Evolutionary conservation across 2,113 vertebrate genomes (phyloP).

Genomic region (Mungos mungo): DNA sequence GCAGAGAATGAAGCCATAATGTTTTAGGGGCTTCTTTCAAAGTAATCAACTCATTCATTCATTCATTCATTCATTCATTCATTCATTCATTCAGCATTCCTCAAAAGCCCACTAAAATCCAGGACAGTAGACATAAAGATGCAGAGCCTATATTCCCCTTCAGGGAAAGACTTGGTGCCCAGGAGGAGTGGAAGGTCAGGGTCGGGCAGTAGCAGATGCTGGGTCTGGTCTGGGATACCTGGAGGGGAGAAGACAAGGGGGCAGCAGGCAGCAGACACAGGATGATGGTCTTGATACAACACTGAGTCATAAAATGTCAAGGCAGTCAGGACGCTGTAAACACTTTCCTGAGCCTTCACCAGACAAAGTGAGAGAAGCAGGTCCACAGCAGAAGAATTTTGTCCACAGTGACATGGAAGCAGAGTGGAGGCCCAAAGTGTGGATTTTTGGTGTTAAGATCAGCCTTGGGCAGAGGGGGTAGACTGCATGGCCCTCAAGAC

Average conservation of each 20-base stretch:
- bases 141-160: not conserved
- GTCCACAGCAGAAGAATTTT: not conserved
- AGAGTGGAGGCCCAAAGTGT: not conserved
- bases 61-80: not conserved
- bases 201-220: not conserved
- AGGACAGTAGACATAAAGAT: not conserved
- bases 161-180: not conserved
- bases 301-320: not conserved
- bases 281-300: not conserved
- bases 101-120: constrained; percentile 13
- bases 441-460: not conserved
- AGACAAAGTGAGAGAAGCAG: not conserved
- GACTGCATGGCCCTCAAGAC: not conserved
- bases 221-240: not conserved
- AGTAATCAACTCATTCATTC: not conserved
- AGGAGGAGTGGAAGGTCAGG: not conserved
- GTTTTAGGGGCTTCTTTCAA: not conserved
- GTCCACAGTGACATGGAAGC: not conserved
- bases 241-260: not conserved
- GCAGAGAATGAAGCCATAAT: not conserved
- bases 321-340: not conserved
- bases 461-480: not conserved
- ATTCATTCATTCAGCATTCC: not conserved
- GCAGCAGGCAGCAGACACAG: not conserved
- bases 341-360: not conserved